Percentiles rank a stretch among this genome's conserved stretches.
These are phyloP conservation scores for Bemisia tabaci DNA, from an alignment of 1,140 invertebrate species.

Conservation along the genomic window DNA sequence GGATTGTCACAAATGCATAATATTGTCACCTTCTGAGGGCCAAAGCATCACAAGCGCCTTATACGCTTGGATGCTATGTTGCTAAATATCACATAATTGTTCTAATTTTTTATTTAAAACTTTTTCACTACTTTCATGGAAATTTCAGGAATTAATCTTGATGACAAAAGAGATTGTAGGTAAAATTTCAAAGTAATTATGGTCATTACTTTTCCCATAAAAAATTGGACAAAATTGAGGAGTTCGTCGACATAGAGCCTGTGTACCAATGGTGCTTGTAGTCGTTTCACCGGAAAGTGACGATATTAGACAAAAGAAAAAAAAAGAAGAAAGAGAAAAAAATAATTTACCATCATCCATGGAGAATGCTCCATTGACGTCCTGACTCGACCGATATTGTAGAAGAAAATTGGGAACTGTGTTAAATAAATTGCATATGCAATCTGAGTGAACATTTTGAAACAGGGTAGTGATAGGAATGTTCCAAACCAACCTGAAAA, in stretches of 20 bases:
- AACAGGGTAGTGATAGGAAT: constrained; percentile 45
- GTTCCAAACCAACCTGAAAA: constrained; percentile 42
- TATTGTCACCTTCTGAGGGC: too few relatives aligned
- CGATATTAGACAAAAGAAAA: neutral
- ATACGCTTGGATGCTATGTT: too few relatives aligned
- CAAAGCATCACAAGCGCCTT: too few relatives aligned
- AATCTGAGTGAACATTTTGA: constrained; percentile 42
- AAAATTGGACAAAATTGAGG: neutral
- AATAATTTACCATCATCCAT: constrained; percentile 34
- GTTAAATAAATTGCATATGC: constrained; percentile 61
- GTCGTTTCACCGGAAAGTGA: too few relatives aligned
- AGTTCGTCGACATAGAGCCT: too few relatives aligned
- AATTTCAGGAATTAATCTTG: neutral
- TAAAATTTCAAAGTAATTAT: neutral
- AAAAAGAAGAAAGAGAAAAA: neutral
- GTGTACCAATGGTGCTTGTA: too few relatives aligned
- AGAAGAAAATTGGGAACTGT: constrained; percentile 52
- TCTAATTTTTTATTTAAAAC: too few relatives aligned
- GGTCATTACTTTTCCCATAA: neutral
- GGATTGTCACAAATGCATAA: too few relatives aligned
- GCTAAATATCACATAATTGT: too few relatives aligned
- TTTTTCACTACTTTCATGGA: too few relatives aligned
- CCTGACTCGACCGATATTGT: constrained; percentile 40
- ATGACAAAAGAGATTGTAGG: neutral
- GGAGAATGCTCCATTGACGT: constrained; percentile 39